phyloP scores from a whole-genome alignment of 2,113 vertebrate species.

The Oreocharis arfaki region DNA sequence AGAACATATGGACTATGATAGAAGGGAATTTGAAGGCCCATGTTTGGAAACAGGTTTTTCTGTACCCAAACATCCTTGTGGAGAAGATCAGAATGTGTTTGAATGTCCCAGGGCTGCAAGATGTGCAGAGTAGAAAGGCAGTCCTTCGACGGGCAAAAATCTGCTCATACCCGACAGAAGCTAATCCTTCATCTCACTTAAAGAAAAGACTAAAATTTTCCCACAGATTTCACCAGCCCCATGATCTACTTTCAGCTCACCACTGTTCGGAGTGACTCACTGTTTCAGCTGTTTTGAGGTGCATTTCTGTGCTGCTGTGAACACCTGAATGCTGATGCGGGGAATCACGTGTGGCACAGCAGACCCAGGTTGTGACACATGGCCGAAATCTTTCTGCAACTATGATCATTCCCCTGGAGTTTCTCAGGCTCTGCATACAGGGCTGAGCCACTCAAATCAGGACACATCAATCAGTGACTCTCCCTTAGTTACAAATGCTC shows the following conservation, averaged over 20 bases:
- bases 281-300: neutral
- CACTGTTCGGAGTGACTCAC: neutral
- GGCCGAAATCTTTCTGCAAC: neutral
- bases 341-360: fast-evolving
- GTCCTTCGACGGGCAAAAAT: neutral
- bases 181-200: neutral
- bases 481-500: slow-evolving; percentile 2
- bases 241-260: neutral
- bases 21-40: neutral
- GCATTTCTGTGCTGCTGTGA: neutral
- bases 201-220: neutral
- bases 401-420: neutral
- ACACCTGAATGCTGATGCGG: fast-evolving
- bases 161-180: neutral
- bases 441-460: neutral
- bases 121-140: neutral
- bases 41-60: neutral
- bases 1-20: neutral
- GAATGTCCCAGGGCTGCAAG: neutral
- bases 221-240: neutral
- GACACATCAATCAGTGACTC: neutral
- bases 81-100: neutral
- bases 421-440: neutral
- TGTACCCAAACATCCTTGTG: neutral
- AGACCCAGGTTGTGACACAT: fast-evolving